Conservation (phyloP, 2,888 invertebrate species). For the Nephrotoma guestfalica region DNA sequence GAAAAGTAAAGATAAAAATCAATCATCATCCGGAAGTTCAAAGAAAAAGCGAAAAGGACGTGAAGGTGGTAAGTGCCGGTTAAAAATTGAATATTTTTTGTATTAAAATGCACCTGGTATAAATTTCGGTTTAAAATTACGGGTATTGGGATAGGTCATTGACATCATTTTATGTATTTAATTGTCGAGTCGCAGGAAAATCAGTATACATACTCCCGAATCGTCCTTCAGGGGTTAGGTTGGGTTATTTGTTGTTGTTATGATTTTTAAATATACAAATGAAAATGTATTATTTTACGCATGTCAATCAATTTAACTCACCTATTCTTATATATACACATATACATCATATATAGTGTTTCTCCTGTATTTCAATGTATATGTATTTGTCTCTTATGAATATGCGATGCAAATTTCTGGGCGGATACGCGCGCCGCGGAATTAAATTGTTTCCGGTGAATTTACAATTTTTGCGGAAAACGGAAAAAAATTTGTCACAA, state of each 20-base stretch:
- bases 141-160: not conserved
- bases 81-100: not conserved
- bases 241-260: not conserved
- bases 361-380: not conserved
- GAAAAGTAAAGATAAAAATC: constrained; percentile 69
- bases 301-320: not conserved
- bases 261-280: not conserved
- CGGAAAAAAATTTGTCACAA: not conserved
- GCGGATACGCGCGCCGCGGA: not conserved
- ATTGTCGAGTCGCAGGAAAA: not conserved
- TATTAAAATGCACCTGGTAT: not conserved
- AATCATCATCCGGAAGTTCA: constrained; percentile 38
- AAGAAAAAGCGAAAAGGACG: constrained; percentile 77
- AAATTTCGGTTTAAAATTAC: not conserved
- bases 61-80: constrained; percentile 49
- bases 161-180: not conserved
- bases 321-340: not conserved
- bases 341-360: not conserved
- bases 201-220: not conserved
- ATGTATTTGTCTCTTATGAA: not conserved
- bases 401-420: not conserved
- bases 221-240: not conserved
- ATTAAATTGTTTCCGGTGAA: not conserved
- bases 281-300: not conserved
- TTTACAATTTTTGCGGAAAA: not conserved